A percentile compares a stretch with the other conserved stretches of the same genome.
Conservation (phyloP, 2,888 invertebrate species). For the Smittia sp. region DNA sequence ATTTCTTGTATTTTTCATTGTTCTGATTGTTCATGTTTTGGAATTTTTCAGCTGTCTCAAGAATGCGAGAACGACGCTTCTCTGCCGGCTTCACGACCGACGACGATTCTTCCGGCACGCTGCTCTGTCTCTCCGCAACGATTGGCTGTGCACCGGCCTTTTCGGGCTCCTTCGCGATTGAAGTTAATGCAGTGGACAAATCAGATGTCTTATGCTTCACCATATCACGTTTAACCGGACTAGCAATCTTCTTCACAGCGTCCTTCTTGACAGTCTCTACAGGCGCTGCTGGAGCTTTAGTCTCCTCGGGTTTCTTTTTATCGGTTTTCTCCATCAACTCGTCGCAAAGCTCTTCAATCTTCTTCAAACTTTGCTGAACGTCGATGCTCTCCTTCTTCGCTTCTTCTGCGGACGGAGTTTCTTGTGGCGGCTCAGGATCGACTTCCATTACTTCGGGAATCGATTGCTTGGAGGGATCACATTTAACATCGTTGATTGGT, state of each 20-base stretch:
- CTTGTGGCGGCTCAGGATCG: constrained; percentile 39
- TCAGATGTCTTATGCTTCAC: constrained; percentile 38
- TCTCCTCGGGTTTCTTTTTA: constrained; percentile 42
- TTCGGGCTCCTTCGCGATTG: constrained; percentile 43
- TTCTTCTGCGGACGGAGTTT: not conserved
- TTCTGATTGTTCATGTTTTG: constrained; percentile 56
- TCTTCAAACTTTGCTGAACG: constrained; percentile 47
- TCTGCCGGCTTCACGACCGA: constrained; percentile 56
- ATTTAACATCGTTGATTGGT: constrained; percentile 46
- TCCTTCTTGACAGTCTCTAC: constrained; percentile 24
- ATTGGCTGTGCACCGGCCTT: constrained; percentile 46
- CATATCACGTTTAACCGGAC: constrained; percentile 35
- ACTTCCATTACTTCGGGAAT: constrained; percentile 45
- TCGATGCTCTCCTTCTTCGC: constrained; percentile 39
- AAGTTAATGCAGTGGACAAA: constrained; percentile 42
- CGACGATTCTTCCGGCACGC: constrained; percentile 51
- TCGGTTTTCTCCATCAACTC: constrained; percentile 46
- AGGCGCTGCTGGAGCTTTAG: not conserved
- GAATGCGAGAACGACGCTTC: constrained; percentile 64
- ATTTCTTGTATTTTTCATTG: constrained; percentile 69
- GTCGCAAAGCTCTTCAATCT: constrained; percentile 50
- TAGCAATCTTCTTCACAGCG: constrained; percentile 30
- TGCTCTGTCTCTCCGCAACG: constrained; percentile 49
- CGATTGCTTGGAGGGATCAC: constrained; percentile 43
- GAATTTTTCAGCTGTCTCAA: constrained; percentile 69